Evolutionary conservation across 37 sponge, comb jelly and placozoan species (phyloP).

Genomic region (Ephydatia muelleri): DNA sequence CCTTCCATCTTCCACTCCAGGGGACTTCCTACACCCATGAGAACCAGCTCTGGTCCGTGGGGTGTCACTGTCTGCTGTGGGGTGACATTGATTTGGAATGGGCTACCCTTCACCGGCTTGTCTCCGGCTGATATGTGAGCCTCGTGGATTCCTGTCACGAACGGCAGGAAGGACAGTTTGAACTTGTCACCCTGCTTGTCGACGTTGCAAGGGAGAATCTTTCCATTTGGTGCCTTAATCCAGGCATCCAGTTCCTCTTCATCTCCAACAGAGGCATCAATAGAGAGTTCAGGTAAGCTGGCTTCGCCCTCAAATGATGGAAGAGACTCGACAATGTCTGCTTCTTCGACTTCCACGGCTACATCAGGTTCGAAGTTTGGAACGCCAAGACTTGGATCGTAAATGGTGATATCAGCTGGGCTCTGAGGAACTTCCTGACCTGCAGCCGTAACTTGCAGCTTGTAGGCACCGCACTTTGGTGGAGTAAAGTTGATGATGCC

Average conservation of each 20-base stretch:
- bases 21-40: neutral
- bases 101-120: neutral
- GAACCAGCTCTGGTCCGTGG: neutral
- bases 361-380: conserved; percentile 39
- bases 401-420: neutral
- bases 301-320: neutral
- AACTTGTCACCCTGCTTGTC: neutral
- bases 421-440: neutral
- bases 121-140: neutral
- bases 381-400: conserved; percentile 47
- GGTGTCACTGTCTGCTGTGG: neutral
- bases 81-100: neutral
- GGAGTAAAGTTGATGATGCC: neutral
- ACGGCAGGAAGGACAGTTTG: neutral
- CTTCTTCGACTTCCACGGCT: conserved; percentile 14
- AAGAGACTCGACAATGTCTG: conserved; percentile 2
- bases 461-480: neutral
- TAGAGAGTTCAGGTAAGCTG: neutral
- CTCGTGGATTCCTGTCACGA: neutral
- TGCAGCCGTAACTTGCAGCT: neutral
- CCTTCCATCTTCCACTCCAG: neutral
- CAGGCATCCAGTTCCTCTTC: neutral
- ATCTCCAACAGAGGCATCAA: neutral
- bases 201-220: neutral
- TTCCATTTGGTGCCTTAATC: neutral